These are phyloP conservation scores for Adelphocoris suturalis DNA, from an alignment of 2,888 invertebrate species.

Conservation along the genomic window DNA sequence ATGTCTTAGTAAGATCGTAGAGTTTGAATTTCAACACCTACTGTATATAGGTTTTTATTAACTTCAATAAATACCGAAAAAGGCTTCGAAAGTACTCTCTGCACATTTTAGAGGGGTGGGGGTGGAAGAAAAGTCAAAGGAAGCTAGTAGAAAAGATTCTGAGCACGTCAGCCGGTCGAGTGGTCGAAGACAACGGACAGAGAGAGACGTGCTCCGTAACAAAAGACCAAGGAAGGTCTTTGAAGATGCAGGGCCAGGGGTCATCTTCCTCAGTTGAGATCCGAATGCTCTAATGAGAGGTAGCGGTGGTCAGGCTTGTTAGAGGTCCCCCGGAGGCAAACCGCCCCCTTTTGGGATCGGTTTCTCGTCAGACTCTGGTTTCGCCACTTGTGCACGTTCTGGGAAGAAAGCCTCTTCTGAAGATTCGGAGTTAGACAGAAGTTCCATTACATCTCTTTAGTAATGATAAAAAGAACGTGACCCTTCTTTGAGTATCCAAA, in stretches of 20 bases:
- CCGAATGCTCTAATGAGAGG: constrained; percentile 48
- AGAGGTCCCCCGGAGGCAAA: constrained; percentile 5
- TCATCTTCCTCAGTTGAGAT: constrained; percentile 31
- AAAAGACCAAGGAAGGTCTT: constrained; percentile 38
- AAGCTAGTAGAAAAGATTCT: not conserved
- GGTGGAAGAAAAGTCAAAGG: not conserved
- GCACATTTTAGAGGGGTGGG: too few species aligned
- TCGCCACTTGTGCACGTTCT: constrained; percentile 47
- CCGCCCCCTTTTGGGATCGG: not conserved
- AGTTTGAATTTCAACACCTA: too few species aligned
- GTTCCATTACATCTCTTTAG: constrained; percentile 21
- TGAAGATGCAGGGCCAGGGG: constrained; percentile 45
- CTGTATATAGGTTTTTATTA: too few species aligned
- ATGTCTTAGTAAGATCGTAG: too few species aligned
- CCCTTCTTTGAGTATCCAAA: not conserved
- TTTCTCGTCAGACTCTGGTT: constrained; percentile 21
- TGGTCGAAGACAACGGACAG: constrained; percentile 24
- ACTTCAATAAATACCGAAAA: too few species aligned
- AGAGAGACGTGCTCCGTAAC: constrained; percentile 36
- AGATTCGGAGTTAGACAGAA: not conserved
- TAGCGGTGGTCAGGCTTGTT: constrained; percentile 50
- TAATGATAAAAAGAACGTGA: constrained; percentile 3
- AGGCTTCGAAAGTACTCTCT: too few species aligned
- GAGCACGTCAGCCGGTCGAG: not conserved
- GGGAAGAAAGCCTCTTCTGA: not conserved